phyloP scores from a whole-genome alignment of 2,113 vertebrate genomes.

The Jaculus jaculus region DNA sequence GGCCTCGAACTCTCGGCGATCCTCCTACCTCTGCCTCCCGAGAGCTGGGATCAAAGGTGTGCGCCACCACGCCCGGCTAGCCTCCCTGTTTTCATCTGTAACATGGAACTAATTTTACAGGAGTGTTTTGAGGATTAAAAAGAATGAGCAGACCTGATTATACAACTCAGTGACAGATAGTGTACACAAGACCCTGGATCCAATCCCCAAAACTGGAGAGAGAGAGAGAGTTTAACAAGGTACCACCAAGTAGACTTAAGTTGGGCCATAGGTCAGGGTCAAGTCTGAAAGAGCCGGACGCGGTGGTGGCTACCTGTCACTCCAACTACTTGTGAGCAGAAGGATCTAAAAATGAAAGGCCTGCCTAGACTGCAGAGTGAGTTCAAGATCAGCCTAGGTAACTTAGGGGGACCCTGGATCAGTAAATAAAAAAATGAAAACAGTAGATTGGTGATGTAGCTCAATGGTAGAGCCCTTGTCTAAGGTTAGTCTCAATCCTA shows the following conservation, averaged over 20 bases:
- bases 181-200: background rate
- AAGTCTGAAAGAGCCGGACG: background rate
- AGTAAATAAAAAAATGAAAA: background rate
- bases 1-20: no score
- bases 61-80: no score
- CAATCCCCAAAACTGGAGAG: no score
- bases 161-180: background rate
- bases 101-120: background rate
- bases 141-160: background rate
- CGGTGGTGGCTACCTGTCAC: no score
- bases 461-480: background rate
- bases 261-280: rapidly evolving
- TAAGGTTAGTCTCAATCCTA: background rate
- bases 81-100: background rate
- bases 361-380: background rate
- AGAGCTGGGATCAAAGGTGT: no score
- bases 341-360: background rate
- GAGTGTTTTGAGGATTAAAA: background rate
- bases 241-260: background rate
- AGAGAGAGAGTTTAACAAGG: no score
- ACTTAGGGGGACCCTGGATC: background rate
- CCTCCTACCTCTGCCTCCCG: no score
- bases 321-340: no score
- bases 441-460: background rate
- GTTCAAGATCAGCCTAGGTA: background rate